Evolutionary conservation across 2,797 vertebrate genomes (phyloP), one percentile per base, ranked within the genome.

Genomic region (Meda fulgida): DNA sequence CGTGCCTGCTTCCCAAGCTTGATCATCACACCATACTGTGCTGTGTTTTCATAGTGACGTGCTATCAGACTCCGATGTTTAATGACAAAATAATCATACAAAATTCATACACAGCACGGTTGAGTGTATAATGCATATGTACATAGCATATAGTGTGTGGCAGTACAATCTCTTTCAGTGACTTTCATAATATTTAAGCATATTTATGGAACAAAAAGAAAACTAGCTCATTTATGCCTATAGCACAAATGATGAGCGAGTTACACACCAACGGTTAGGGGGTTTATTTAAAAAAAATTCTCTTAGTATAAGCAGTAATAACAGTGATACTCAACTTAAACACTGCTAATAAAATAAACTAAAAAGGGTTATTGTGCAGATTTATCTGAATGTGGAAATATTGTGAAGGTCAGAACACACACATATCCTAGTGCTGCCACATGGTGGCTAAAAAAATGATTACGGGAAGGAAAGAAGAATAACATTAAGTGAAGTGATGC

Each of bases 41-140:
- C 79, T 76, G 29, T 76, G 29, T 70, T 81, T 81, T 34, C 79
- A 81, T 71, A 71, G 79, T 8, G 9, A 71, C 79, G 11, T 36
- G 21, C 13, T 7, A 55, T 48, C 46, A 48, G 46, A 46, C 46
- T 48, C 2, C 40, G 3, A 11, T 43, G 40, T 43, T 43, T 43
- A 43, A 11, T 11, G 40, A 13, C 40, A 43, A 43, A 43, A 40
- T 40, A 46, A 48, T 48, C 46, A 0, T 48, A 48, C 14, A 48
- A 48, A 48, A 48, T 48, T 48, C 46, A 16, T 18, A 48, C 46
- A 48, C 46, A 16, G 16, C 46, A 18, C 16, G 14, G 16, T 18
- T 48, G 16, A 48, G 14, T 48, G 46, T 48, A 18, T 48, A 48
- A 14, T 48, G 14, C 14, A 48, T 43, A 43, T 48, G 14, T 48